Percentiles rank a stretch among this genome's conserved stretches.
Evolutionary conservation across 2,113 vertebrate species (phyloP).

Genomic region (Jaculus jaculus): DNA sequence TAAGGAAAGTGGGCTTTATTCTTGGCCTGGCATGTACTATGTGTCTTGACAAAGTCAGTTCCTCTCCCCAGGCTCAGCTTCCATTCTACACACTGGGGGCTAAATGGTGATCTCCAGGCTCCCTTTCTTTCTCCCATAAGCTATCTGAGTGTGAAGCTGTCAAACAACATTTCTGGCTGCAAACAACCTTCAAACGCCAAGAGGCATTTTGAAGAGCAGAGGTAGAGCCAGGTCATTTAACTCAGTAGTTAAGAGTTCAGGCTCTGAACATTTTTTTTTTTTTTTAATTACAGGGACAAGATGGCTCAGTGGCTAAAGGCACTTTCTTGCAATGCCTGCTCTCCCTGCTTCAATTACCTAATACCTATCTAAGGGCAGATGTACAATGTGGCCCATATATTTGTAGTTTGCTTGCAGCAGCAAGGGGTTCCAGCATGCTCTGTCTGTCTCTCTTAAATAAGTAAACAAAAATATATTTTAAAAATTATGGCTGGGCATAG

Average conservation of each 20-base stretch:
- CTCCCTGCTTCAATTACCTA: no score
- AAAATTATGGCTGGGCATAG: no score
- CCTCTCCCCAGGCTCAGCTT: neutral
- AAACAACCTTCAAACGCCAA: neutral
- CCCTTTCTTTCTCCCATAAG: neutral
- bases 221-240: neutral
- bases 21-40: neutral
- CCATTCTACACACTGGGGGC: neutral
- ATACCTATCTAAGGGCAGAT: no score
- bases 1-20: neutral
- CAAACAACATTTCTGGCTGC: neutral
- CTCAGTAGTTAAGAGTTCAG: constrained; percentile 18
- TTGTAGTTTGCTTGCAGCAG: no score
- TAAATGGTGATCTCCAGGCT: neutral
- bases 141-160: neutral
- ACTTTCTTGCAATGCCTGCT: no score
- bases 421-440: no score
- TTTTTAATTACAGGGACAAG: neutral
- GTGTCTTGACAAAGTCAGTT: neutral
- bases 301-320: no score
- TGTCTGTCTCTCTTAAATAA: no score
- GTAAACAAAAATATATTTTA: no score
- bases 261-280: neutral
- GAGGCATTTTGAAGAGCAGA: neutral
- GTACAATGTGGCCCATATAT: no score